phyloP scores from a whole-genome alignment of 2,888 invertebrate species.

The Erebia palarica region DNA sequence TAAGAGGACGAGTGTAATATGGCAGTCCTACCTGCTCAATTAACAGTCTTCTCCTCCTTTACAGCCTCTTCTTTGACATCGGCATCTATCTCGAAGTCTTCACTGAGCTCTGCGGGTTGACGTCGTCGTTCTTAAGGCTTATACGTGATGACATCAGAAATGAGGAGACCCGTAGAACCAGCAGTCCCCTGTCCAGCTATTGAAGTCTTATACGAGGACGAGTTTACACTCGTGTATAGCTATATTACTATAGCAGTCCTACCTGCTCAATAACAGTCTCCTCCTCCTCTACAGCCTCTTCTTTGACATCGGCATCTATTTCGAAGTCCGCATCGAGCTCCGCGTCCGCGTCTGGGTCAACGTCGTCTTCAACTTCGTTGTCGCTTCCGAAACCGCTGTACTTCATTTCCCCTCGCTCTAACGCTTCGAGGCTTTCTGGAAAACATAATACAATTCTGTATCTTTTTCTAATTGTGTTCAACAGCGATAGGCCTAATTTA shows the following conservation, averaged over 20 bases:
- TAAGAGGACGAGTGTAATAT: no score
- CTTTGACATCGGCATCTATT: slow-evolving; percentile 76
- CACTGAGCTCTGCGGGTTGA: slow-evolving; percentile 40
- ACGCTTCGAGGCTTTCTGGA: slow-evolving; percentile 88
- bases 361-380: slow-evolving; percentile 84
- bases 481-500: no score
- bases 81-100: slow-evolving; percentile 67
- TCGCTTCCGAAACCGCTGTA: slow-evolving; percentile 87
- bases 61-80: slow-evolving; percentile 79
- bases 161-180: no score
- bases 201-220: no score
- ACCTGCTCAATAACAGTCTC: slow-evolving; percentile 54
- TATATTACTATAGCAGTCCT: no score
- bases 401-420: slow-evolving; percentile 95
- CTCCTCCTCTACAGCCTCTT: slow-evolving; percentile 84
- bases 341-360: slow-evolving; percentile 68
- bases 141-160: no score
- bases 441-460: slow-evolving; percentile 33
- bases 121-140: slow-evolving; percentile 60
- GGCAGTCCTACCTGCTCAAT: no score
- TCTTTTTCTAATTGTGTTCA: neutral
- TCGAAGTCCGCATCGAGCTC: slow-evolving; percentile 83
- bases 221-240: no score
- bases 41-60: no score
- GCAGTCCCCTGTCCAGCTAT: no score